Evolutionary conservation across 1,140 invertebrate genomes (phyloP), one percentile per base, ranked within the genome.

Genomic region (Melipona quadrifasciata): DNA sequence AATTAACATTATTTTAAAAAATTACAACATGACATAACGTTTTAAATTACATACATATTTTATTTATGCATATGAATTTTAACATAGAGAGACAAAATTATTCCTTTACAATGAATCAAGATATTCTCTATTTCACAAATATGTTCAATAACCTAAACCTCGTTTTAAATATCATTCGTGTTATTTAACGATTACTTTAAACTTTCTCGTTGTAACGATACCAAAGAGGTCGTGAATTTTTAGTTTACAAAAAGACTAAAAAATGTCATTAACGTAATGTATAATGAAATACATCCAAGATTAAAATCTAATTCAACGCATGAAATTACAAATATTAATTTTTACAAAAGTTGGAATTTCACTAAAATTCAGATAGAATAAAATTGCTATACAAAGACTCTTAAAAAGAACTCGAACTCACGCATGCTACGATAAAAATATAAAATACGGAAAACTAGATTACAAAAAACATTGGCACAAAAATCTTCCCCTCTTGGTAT

Each of bases 41-140:
- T 82, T 86, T 89, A 84, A 87, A 84, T 89, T 85, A 90, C 86
- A 87, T 80, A 89, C 85, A 87, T 90, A 83, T 68, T 90, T 89
- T 74, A 84, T 86, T n/a, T 89, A 89, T 78, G 82, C 85, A 85
- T 87, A 80, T 73, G 85, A 89, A 77, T 82, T 80, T 87, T 86
- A 87, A 89, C 80, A 87, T 87, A 91, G 89, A 91, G 85, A 90
- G 87, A 90, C 82, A 79, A 65, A 84, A 83, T 87, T 76, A 79
- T 84, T 85, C 68, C 81, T 71, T 85, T 87, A 90, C 71, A 82
- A 87, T 87, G 61, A 76, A 71, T 90, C 70, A 76, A 77, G 80
- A 67, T 53, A 80, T 70, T 81, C 82, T 76, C 79, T 88, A 85
- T 81, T 85, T 70, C 82, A 87, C 84, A 87, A 74, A 80, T 65